Percentiles rank a stretch among this genome's conserved stretches.
These are phyloP conservation scores for Ctenoplectra terminalis DNA, from an alignment of 1,140 invertebrate species.

Conservation along the genomic window DNA sequence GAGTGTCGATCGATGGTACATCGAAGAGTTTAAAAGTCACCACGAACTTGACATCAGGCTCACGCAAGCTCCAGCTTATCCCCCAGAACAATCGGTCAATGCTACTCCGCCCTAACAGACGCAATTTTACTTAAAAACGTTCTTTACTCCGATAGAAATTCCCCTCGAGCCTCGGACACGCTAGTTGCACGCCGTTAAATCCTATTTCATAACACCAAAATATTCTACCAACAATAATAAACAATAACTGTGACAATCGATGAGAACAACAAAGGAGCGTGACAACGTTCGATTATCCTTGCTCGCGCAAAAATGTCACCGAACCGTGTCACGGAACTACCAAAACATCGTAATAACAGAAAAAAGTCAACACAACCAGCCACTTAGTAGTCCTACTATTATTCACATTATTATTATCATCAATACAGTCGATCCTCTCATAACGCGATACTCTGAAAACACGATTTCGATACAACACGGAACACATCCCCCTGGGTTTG, in stretches of 20 bases:
- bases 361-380: neutral
- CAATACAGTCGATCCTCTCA: no score
- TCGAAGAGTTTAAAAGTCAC: constrained; percentile 57
- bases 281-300: neutral
- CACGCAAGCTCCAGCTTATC: constrained; percentile 50
- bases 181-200: no score
- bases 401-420: constrained; percentile 27
- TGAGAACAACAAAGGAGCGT: neutral
- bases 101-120: constrained; percentile 34
- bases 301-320: neutral
- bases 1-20: constrained; percentile 54
- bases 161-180: neutral
- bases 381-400: neutral
- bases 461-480: no score
- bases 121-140: constrained; percentile 22
- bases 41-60: constrained; percentile 63
- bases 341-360: neutral
- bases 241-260: no score
- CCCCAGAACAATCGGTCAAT: constrained; percentile 47
- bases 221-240: neutral
- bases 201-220: neutral
- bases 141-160: constrained; percentile 4
- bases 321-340: neutral
- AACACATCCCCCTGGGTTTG: no score
- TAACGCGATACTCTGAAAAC: no score